Base-by-base conservation (phyloP, 2,888 invertebrate species). In the Ormyrus labotus region DNA sequence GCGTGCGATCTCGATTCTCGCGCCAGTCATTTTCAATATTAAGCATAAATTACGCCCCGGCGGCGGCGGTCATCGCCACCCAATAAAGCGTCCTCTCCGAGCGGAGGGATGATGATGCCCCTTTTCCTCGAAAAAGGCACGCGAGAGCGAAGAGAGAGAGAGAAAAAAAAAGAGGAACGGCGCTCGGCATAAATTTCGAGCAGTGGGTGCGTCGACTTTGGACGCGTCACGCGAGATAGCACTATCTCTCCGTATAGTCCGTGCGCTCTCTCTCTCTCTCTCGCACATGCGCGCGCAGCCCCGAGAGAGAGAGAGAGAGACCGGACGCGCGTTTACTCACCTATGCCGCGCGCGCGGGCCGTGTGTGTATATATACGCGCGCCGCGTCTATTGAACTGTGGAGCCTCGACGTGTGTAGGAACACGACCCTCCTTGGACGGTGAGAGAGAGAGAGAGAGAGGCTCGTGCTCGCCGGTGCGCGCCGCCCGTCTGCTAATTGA, bases 301-400 rank as follows among this genome's bases (percentile, higher is more conserved):
- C n/a, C 7, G n/a, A 13, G 13, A 13, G 13, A 8, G n/a, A 13
- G 13, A 8, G n/a, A 8, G 34, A 11, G 34, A 8, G 10, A 53
- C 34, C 34, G 34, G 34, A 58, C 34, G 55, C 55, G 55, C 47
- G 53, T 60, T 71, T 72, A 61, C 70, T 51, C 68, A 57, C 55
- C 34, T 78, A 58, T 34, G 34, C 34, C n/a, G 57, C 45, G 57
- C 48, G 58, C 19, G 13, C 48, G 7, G 48, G 8, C 50, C 11
- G 13, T n/a, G 13, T n/a, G 13, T 60, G 55, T 5, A 13, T 53
- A 51, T 45, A 81, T 72, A 81, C 74, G 79, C 61, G 13, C 61
- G 58, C 34, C 74, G 34, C 34, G 83, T 84, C 82, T 83, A 84
- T 85, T 83, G 85, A 85, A 84, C 85, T 81, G 76, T 81, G 76